phyloP scores from a whole-genome alignment of 30 jellyfish, hydroid and myxozoan genomes.

The Chironex yamaguchii region DNA sequence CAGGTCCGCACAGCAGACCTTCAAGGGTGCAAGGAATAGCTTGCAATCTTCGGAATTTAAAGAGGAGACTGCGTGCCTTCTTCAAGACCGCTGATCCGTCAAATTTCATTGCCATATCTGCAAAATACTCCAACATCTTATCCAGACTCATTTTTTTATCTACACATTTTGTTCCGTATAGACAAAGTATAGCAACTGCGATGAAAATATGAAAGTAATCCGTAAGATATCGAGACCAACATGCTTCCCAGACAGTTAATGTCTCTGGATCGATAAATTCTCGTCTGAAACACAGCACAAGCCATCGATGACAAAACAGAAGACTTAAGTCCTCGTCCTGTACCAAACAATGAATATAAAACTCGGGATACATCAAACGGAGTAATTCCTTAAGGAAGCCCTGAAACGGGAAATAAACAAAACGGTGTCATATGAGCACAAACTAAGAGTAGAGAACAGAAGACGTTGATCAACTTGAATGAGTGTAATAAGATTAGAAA shows the following conservation, averaged over 20 bases:
- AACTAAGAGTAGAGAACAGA: not conserved
- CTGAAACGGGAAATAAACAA: constrained; percentile 19
- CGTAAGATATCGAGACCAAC: constrained; percentile 98
- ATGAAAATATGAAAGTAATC: constrained; percentile 92
- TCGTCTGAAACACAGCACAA: constrained; percentile 92
- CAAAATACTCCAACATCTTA: constrained; percentile 82
- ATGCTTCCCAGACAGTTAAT: constrained; percentile 91
- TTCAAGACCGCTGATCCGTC: constrained; percentile 85
- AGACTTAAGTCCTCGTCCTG: constrained; percentile 83
- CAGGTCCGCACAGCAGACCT: constrained; percentile 82
- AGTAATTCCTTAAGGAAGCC: constrained; percentile 86
- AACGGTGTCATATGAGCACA: no score
- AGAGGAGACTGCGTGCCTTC: constrained; percentile 85
- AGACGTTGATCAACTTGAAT: not conserved
- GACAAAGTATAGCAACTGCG: constrained; percentile 79
- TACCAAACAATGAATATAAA: constrained; percentile 77
- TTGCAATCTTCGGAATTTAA: constrained; percentile 74
- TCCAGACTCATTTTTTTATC: constrained; percentile 75
- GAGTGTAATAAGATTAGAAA: no score
- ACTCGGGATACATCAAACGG: constrained; percentile 89
- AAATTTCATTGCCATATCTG: constrained; percentile 87
- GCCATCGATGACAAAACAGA: constrained; percentile 98
- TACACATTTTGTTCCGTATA: constrained; percentile 74
- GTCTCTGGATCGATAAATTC: constrained; percentile 89
- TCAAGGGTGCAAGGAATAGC: constrained; percentile 88